Evolutionary conservation across 2,113 vertebrate genomes (phyloP).

Genomic region (Abramis brama): DNA sequence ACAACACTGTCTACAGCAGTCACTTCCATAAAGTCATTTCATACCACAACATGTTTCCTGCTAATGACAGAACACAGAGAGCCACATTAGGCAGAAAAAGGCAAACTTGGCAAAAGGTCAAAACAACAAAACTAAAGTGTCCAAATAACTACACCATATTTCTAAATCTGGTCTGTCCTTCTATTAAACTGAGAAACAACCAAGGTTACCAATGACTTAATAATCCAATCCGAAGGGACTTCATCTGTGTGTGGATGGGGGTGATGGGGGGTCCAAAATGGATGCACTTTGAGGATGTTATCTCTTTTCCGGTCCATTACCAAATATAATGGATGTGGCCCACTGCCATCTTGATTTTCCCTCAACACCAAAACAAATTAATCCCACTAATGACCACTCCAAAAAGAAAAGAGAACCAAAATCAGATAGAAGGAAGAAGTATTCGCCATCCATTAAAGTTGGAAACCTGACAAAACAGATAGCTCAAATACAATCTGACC

Average conservation of each 20-base stretch:
- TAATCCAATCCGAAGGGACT: neutral
- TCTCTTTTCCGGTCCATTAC: slow-evolving; percentile 46
- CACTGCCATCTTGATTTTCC: slow-evolving; percentile 24
- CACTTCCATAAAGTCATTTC: slow-evolving; percentile 14
- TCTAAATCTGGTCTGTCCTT: neutral
- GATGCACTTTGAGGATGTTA: slow-evolving; percentile 15
- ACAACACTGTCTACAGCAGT: slow-evolving; percentile 26
- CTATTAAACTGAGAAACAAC: neutral
- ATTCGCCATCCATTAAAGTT: slow-evolving; percentile 27
- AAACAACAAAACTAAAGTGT: slow-evolving; percentile 1
- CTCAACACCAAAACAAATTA: slow-evolving; percentile 52
- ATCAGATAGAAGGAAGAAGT: slow-evolving; percentile 12
- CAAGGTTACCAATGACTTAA: neutral
- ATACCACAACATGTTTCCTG: slow-evolving; percentile 4
- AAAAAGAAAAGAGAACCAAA: slow-evolving; percentile 14
- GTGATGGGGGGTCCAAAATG: neutral
- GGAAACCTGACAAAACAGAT: slow-evolving; percentile 15
- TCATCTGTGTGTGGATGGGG: neutral
- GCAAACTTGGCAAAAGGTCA: slow-evolving; percentile 9
- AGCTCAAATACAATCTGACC: slow-evolving; percentile 24
- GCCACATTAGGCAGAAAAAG: neutral
- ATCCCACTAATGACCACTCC: slow-evolving; percentile 50
- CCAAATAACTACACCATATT: neutral
- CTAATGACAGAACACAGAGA: slow-evolving; percentile 15
- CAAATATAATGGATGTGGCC: slow-evolving; percentile 32